Evolutionary conservation across 2,888 invertebrate species (phyloP).

Genomic region (Stenichneumon culpator): DNA sequence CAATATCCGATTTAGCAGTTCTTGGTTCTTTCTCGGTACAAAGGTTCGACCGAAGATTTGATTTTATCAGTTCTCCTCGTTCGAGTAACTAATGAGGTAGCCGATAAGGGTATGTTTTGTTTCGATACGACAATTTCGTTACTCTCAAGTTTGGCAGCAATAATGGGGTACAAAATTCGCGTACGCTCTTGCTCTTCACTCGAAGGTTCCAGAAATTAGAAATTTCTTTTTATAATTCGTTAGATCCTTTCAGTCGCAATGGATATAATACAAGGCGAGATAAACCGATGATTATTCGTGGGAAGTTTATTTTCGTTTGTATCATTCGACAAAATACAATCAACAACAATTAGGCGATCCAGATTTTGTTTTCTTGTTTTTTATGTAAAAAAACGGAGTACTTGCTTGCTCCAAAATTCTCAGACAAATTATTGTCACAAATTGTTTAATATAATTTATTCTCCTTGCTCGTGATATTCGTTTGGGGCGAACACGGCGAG

Average conservation of each 20-base stretch:
- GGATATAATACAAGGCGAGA: slow-evolving; percentile 2
- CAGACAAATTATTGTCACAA: slow-evolving; percentile 66
- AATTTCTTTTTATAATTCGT: slow-evolving; percentile 30
- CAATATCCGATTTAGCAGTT: slow-evolving; percentile 16
- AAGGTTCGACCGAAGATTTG: background rate
- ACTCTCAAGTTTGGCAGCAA: slow-evolving; percentile 53
- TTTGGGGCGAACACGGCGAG: slow-evolving; percentile 27
- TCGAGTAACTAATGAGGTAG: background rate
- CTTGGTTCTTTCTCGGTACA: background rate
- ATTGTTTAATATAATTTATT: slow-evolving; percentile 46
- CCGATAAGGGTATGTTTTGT: background rate
- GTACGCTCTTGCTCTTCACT: slow-evolving; percentile 12
- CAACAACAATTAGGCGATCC: slow-evolving; percentile 59
- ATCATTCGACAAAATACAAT: slow-evolving; percentile 62
- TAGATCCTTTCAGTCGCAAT: slow-evolving; percentile 13
- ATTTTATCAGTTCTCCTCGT: background rate
- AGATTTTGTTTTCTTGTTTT: slow-evolving; percentile 21
- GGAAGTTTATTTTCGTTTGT: slow-evolving; percentile 53
- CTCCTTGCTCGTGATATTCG: background rate
- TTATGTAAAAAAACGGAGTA: slow-evolving; percentile 46
- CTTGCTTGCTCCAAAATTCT: slow-evolving; percentile 10
- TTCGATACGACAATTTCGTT: slow-evolving; percentile 26
- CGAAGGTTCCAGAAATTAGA: slow-evolving; percentile 11
- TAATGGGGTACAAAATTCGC: slow-evolving; percentile 42
- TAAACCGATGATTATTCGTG: slow-evolving; percentile 13